Conservation (phyloP, 2,888 invertebrate species). For the Tortricodes alternella region DNA sequence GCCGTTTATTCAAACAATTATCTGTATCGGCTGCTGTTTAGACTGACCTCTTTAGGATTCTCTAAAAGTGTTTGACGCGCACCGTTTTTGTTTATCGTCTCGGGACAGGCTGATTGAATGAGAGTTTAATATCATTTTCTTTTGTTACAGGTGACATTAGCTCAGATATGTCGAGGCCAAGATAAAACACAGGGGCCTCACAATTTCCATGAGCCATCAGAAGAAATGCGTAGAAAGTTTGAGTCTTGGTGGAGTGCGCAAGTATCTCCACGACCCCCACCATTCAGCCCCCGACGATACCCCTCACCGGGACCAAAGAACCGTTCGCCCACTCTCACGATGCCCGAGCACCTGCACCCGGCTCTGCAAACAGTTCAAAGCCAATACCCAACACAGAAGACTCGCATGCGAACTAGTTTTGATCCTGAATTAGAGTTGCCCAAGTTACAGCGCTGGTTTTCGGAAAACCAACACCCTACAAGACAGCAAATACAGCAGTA, state of each 20-base stretch:
- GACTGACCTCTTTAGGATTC: constrained; percentile 79
- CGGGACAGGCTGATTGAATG: constrained; percentile 44
- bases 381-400: constrained; percentile 92
- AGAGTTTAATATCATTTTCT: constrained; percentile 44
- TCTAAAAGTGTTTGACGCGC: constrained; percentile 74
- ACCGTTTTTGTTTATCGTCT: constrained; percentile 55
- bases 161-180: constrained; percentile 91
- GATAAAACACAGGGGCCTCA: constrained; percentile 86
- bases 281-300: constrained; percentile 76
- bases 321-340: constrained; percentile 71
- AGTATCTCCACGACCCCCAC: constrained; percentile 84
- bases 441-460: constrained; percentile 97
- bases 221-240: constrained; percentile 93
- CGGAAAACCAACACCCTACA: constrained; percentile 98
- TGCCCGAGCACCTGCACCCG: constrained; percentile 85
- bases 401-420: constrained; percentile 97
- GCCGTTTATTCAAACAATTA: constrained; percentile 76
- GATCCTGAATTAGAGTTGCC: constrained; percentile 98
- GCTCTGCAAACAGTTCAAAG: constrained; percentile 89
- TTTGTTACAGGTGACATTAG: constrained; percentile 87
- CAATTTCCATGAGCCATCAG: constrained; percentile 87
- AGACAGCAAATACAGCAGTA: constrained; percentile 98
- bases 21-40: constrained; percentile 77
- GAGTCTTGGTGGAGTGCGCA: constrained; percentile 95
- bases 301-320: constrained; percentile 79